Base-by-base conservation (phyloP, 2,888 invertebrate species). In the Clivina fossor region DNA sequence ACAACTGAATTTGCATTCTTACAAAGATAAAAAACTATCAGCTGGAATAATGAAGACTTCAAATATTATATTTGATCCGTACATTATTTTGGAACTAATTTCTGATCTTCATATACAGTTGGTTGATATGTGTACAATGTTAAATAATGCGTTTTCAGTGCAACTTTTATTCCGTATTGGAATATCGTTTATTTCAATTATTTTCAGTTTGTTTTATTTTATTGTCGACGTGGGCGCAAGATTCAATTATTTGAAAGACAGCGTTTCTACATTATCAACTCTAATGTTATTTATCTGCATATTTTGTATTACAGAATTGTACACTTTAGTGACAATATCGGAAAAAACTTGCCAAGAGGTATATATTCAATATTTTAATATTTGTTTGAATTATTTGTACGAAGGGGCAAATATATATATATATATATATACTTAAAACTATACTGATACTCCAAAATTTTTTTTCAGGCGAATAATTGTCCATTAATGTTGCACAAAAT, bases 401-500 rank as follows among this genome's bases (percentile, higher is more conserved):
- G n/a, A n/a, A n/a, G n/a, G n/a, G n/a, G n/a, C n/a, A n/a, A n/a
- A n/a, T n/a, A n/a, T n/a, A n/a, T n/a, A n/a, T n/a, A n/a, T n/a
- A n/a, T n/a, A n/a, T n/a, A n/a, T n/a, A n/a, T n/a, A n/a, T n/a
- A n/a, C n/a, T n/a, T n/a, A n/a, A n/a, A n/a, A n/a, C n/a, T n/a
- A n/a, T n/a, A n/a, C n/a, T n/a, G n/a, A n/a, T n/a, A n/a, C n/a
- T n/a, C n/a, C n/a, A n/a, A 40, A 40, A 56, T 57, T 59, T 54
- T 58, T 57, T 60, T 57, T 59, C 56, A 69, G 68, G 68, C 69
- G 9, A 66, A 68, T 56, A 65, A 62, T 20, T 65, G 65, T 46
- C 68, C 67, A 22, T 61, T 65, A 55, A 65, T 68, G 58, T 58
- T 69, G 55, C 68, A 68, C 54, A 67, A 64, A 60, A 69, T 69